phyloP scores from a whole-genome alignment of 1,140 invertebrate genomes.

The Sogatella furcifera region DNA sequence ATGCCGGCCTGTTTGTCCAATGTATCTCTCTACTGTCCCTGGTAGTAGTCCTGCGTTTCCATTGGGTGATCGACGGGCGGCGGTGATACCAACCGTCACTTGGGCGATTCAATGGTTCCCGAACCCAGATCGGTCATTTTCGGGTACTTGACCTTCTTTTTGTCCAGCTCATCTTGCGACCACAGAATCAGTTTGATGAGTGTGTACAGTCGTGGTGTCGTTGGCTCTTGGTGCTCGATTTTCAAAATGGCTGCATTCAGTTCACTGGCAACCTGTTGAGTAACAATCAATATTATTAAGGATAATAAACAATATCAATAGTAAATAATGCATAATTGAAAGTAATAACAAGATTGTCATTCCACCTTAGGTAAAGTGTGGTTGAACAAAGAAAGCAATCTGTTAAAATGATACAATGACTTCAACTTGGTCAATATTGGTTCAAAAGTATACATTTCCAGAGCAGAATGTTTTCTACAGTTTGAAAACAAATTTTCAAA shows the following conservation, averaged over 20 bases:
- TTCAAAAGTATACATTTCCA: no score
- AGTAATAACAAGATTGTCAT: no score
- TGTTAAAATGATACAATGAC: no score
- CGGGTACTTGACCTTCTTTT: conserved; percentile 85
- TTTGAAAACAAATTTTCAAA: no score
- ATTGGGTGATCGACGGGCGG: background rate
- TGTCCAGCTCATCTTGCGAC: conserved; percentile 91
- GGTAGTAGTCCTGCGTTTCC: background rate
- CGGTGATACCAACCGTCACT: conserved; percentile 34
- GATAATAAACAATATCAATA: no score
- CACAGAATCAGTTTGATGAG: conserved; percentile 87
- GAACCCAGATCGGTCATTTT: conserved; percentile 83
- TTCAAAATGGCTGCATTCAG: conserved; percentile 92
- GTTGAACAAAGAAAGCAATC: no score
- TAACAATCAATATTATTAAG: no score
- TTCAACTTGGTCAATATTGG: no score
- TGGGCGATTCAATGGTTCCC: conserved; percentile 65
- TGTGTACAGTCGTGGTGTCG: conserved; percentile 81
- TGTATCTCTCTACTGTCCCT: background rate
- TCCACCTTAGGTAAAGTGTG: no score
- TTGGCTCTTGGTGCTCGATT: conserved; percentile 79
- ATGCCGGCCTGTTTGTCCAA: no score
- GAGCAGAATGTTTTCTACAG: no score
- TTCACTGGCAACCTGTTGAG: conserved; percentile 94
- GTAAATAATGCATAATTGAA: no score